Evolutionary conservation across 2,888 invertebrate genomes (phyloP).

Genomic region (Chorisops tibialis): DNA sequence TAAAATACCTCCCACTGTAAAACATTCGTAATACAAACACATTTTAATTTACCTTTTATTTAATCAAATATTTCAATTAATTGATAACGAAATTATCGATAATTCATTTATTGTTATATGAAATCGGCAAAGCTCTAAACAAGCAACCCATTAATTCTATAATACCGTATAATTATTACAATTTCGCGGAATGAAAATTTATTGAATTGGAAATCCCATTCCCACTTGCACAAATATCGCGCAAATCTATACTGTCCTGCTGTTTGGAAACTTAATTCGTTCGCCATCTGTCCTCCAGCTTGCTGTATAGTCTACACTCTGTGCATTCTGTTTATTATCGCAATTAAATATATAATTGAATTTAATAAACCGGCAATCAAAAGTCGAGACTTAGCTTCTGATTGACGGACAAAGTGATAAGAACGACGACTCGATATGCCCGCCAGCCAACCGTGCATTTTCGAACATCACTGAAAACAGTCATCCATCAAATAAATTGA

Average conservation of each 20-base stretch:
- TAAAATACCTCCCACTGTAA: too few relatives aligned
- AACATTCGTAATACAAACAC: too few relatives aligned
- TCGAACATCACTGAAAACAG: not conserved
- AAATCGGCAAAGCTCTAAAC: too few relatives aligned
- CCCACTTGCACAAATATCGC: not conserved
- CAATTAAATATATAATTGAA: constrained; percentile 13
- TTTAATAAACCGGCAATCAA: constrained; percentile 8
- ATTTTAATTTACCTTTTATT: too few relatives aligned
- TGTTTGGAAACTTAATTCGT: constrained; percentile 17
- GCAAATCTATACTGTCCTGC: constrained; percentile 2
- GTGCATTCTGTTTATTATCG: not conserved
- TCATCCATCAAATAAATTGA: constrained; percentile 11
- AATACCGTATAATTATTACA: too few relatives aligned
- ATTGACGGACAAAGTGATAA: constrained; percentile 15
- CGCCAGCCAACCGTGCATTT: not conserved
- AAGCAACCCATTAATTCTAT: too few relatives aligned
- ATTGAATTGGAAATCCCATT: not conserved
- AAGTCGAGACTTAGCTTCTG: constrained; percentile 15
- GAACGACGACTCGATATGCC: not conserved
- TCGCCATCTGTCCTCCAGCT: constrained; percentile 15
- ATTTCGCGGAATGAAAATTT: too few relatives aligned
- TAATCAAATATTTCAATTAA: too few relatives aligned
- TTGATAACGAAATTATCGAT: too few relatives aligned
- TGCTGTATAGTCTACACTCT: not conserved
- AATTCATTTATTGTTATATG: too few relatives aligned